Evolutionary conservation across 2,888 invertebrate species (phyloP).

Genomic region (Andrena minutula): DNA sequence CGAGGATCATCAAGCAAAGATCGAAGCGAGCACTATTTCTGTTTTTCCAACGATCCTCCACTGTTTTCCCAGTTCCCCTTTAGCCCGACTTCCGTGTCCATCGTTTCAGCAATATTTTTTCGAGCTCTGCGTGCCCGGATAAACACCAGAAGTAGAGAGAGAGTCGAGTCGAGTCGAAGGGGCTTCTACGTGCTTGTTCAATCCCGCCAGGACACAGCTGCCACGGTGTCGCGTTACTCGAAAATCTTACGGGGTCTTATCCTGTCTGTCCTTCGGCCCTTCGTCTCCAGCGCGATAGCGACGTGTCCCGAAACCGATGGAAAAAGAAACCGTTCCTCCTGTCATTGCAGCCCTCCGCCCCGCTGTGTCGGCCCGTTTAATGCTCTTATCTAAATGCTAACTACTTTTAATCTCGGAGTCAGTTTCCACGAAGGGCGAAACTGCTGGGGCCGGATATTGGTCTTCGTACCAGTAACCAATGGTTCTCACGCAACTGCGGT

Average conservation of each 20-base stretch:
- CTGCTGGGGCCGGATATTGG: constrained; percentile 61
- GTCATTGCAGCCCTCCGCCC: constrained; percentile 2
- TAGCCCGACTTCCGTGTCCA: neutral
- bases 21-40: neutral
- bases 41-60: neutral
- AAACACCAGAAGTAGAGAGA: constrained; percentile 19
- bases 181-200: constrained; percentile 33
- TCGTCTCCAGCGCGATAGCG: constrained; percentile 20
- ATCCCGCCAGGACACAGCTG: constrained; percentile 73
- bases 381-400: constrained; percentile 74
- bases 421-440: constrained; percentile 47
- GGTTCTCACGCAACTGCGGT: constrained; percentile 67
- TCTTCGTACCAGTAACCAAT: constrained; percentile 51
- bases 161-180: neutral
- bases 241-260: constrained; percentile 72
- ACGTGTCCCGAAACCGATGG: constrained; percentile 3
- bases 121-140: constrained; percentile 34
- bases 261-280: constrained; percentile 57
- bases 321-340: constrained; percentile 3
- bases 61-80: constrained; percentile 10
- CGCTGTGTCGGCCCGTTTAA: constrained; percentile 50
- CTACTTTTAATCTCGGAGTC: constrained; percentile 65
- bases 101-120: constrained; percentile 40
- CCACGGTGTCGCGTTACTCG: constrained; percentile 73
- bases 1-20: neutral